Percentiles rank a stretch among this genome's conserved stretches.
Conservation (phyloP, 1,140 invertebrate species). For the Drosophila simulans region DNA sequence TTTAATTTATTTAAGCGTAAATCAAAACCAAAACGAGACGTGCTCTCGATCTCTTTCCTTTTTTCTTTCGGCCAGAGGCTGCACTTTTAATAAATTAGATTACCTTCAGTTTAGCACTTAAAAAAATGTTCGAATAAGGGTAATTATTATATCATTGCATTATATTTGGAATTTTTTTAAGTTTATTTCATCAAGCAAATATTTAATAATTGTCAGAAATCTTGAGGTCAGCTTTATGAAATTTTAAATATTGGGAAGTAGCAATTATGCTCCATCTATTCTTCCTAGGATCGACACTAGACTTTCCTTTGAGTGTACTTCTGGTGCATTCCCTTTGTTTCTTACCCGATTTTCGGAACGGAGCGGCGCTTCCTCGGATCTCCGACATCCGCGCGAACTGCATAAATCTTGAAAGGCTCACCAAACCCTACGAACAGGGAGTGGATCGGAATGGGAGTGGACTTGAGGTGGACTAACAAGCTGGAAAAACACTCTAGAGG, state of each 20-base stretch:
- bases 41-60: slow-evolving; percentile 29
- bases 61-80: slow-evolving; percentile 47
- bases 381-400: slow-evolving; percentile 67
- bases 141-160: no score
- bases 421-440: slow-evolving; percentile 16
- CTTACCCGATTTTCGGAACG: slow-evolving; percentile 20
- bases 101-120: slow-evolving; percentile 48
- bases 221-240: no score
- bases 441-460: slow-evolving; percentile 1
- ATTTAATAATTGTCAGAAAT: no score
- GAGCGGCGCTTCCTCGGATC: slow-evolving; percentile 66
- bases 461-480: slow-evolving; percentile 50
- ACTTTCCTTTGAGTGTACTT: slow-evolving; percentile 5
- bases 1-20: slow-evolving; percentile 85
- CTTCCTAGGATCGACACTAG: no score
- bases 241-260: no score
- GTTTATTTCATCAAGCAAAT: no score
- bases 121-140: not conserved
- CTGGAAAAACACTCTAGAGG: slow-evolving; percentile 49
- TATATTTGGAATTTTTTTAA: no score
- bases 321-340: not conserved
- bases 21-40: slow-evolving; percentile 80
- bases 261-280: no score
- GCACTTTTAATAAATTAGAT: slow-evolving; percentile 83
- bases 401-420: slow-evolving; percentile 67